Conservation (phyloP, 2,797 vertebrate species). For the Anniella stebbinsi region DNA sequence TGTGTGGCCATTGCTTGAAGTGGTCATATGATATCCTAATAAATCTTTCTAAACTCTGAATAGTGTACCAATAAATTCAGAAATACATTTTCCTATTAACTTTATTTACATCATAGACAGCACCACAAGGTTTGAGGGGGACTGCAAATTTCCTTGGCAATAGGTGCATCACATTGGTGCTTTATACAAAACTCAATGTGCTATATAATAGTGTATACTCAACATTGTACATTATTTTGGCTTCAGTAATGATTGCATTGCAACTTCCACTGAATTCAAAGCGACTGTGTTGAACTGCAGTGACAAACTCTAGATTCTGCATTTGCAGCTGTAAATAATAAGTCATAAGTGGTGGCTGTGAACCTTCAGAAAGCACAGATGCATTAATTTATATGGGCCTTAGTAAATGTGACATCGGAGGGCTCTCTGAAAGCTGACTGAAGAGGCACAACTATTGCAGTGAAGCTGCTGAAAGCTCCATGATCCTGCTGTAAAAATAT, state of each 20-base stretch:
- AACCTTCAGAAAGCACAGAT: slow-evolving; percentile 27
- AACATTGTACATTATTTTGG: background rate
- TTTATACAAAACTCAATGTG: background rate
- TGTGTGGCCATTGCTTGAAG: background rate
- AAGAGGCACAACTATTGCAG: slow-evolving; percentile 10
- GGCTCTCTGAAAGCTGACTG: slow-evolving; percentile 7
- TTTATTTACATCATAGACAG: background rate
- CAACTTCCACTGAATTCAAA: slow-evolving; percentile 30
- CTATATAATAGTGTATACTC: background rate
- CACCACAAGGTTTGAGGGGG: background rate
- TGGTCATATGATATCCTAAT: background rate
- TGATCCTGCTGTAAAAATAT: slow-evolving; percentile 34
- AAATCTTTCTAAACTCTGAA: background rate
- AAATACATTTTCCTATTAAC: background rate
- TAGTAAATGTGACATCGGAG: background rate
- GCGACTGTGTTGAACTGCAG: background rate
- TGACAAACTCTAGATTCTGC: slow-evolving; percentile 15
- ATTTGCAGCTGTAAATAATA: slow-evolving; percentile 25
- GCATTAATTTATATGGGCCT: slow-evolving; percentile 40
- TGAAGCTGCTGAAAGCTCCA: background rate
- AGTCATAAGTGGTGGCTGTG: background rate
- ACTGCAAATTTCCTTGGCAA: background rate
- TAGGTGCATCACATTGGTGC: background rate
- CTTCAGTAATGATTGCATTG: slow-evolving; percentile 17
- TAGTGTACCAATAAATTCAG: background rate